phyloP scores from a whole-genome alignment of 2,797 vertebrate species.

The Tarsius wallacei region DNA sequence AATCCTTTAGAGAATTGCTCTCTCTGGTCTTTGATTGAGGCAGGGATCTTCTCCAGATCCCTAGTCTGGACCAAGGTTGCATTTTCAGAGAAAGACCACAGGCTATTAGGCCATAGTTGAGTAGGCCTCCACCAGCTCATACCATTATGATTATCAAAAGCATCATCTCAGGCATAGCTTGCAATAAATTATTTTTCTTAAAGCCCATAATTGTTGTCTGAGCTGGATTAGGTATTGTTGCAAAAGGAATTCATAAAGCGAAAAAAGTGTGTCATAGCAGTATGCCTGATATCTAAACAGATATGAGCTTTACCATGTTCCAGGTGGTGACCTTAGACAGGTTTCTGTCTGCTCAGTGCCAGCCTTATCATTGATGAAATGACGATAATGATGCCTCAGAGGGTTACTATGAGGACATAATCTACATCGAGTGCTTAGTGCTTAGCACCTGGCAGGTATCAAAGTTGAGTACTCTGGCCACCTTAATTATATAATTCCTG shows the following conservation, averaged over 20 bases:
- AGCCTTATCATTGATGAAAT: neutral
- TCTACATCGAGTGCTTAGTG: neutral
- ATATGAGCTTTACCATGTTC: neutral
- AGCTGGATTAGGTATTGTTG: neutral
- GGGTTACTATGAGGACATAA: neutral
- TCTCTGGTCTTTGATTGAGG: conserved; percentile 25
- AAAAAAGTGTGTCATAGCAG: neutral
- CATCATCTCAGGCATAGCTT: neutral
- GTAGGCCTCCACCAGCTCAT: neutral
- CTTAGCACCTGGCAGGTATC: neutral
- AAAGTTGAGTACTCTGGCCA: neutral
- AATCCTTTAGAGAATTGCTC: conserved; percentile 44
- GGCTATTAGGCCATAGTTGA: neutral
- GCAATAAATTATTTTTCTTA: neutral
- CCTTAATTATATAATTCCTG: neutral
- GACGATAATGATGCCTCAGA: neutral
- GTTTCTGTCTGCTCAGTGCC: neutral
- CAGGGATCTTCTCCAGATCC: neutral
- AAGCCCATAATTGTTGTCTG: neutral
- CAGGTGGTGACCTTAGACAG: neutral
- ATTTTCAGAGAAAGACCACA: neutral
- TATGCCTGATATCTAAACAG: neutral
- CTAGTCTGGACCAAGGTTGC: neutral
- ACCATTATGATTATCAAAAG: neutral
- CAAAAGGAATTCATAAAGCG: neutral